These are phyloP conservation scores for Hartigia nigra DNA, from an alignment of 2,888 invertebrate species.

Conservation along the genomic window DNA sequence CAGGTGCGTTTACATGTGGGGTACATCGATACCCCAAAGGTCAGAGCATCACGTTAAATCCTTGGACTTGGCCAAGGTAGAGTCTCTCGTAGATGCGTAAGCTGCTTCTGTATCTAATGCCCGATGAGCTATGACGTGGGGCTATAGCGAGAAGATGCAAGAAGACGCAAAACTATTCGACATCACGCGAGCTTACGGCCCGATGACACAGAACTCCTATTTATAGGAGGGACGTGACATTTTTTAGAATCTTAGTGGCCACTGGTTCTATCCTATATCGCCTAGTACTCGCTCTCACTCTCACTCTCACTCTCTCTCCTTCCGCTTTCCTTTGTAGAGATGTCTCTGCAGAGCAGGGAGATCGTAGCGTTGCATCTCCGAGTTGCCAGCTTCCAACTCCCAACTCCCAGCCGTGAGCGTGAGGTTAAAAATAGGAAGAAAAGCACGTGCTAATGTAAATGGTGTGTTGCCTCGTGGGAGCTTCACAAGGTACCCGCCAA, in stretches of 20 bases:
- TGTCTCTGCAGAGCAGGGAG: background rate
- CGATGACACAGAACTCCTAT: background rate
- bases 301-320: background rate
- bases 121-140: background rate
- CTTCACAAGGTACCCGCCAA: background rate
- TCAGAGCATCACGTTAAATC: background rate
- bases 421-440: slow-evolving; percentile 11
- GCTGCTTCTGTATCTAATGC: too few species aligned
- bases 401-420: background rate
- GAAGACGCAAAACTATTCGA: background rate
- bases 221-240: background rate
- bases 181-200: background rate
- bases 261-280: background rate
- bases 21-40: slow-evolving; percentile 35
- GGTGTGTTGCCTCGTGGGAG: background rate
- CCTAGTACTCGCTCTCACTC: too few species aligned
- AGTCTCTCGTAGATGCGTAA: background rate
- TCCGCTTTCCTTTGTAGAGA: background rate
- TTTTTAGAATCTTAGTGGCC: background rate
- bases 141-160: background rate
- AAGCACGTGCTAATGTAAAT: slow-evolving; percentile 8
- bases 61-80: background rate
- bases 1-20: slow-evolving; percentile 52
- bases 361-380: background rate
- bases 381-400: background rate